These are phyloP conservation scores for Sturnus vulgaris DNA, from an alignment of 2,113 vertebrate genomes.

Conservation along the genomic window DNA sequence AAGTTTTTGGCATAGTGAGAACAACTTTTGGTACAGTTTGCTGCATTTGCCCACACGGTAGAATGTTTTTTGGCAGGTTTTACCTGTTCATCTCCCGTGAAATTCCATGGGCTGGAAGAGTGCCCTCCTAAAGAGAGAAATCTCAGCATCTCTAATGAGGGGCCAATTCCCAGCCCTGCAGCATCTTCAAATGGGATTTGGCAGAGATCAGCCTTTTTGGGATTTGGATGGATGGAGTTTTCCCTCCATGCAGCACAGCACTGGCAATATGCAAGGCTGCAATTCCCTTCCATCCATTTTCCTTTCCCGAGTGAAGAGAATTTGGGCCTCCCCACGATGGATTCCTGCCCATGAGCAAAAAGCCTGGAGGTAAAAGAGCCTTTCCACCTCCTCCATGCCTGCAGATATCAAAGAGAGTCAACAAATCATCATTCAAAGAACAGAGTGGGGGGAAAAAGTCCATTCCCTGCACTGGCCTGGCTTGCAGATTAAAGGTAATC, in stretches of 20 bases:
- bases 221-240: neutral
- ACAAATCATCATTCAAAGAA: neutral
- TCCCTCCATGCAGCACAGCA: neutral
- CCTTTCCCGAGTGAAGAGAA: neutral
- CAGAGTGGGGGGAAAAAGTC: neutral
- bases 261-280: neutral
- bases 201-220: neutral
- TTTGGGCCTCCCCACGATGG: neutral
- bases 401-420: neutral
- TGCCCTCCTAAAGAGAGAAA: neutral
- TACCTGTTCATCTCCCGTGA: neutral
- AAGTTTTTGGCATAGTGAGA: neutral
- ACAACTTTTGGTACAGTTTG: neutral
- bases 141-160: neutral
- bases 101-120: neutral
- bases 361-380: neutral
- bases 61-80: neutral
- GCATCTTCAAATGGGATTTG: neutral
- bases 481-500: neutral
- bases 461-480: neutral
- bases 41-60: neutral
- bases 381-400: neutral
- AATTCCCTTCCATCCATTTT: neutral
- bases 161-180: neutral
- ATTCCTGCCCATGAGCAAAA: neutral